These are phyloP conservation scores for Ophion ellenae DNA, from an alignment of 2,888 invertebrate genomes.

Conservation along the genomic window DNA sequence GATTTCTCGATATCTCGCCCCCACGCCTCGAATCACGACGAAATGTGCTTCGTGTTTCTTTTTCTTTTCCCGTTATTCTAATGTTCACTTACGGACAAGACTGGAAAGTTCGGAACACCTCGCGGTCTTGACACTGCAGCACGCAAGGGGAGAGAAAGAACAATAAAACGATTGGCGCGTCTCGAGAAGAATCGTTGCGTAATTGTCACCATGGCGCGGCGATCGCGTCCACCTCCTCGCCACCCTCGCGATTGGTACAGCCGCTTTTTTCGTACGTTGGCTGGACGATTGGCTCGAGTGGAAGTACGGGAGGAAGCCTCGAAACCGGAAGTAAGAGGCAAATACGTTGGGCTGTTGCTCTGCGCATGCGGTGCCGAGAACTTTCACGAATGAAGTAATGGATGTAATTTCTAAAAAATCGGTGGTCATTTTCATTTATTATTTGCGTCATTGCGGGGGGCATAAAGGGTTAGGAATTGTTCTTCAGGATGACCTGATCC, in stretches of 20 bases:
- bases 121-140: background rate
- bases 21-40: background rate
- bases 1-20: slow-evolving; percentile 6
- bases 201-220: background rate
- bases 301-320: no score
- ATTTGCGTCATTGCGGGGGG: background rate
- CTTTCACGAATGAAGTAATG: no score
- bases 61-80: background rate
- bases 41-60: background rate
- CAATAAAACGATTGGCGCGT: background rate
- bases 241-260: background rate
- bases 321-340: no score
- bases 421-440: background rate
- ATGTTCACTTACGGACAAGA: background rate
- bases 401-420: no score
- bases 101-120: background rate
- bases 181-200: background rate
- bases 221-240: background rate
- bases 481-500: no score
- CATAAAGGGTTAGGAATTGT: no score
- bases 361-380: no score
- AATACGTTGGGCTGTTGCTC: no score
- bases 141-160: background rate
- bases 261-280: background rate
- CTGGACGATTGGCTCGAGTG: no score